phyloP scores from a whole-genome alignment of 2,888 invertebrate species.

The Drosophila subquinaria region DNA sequence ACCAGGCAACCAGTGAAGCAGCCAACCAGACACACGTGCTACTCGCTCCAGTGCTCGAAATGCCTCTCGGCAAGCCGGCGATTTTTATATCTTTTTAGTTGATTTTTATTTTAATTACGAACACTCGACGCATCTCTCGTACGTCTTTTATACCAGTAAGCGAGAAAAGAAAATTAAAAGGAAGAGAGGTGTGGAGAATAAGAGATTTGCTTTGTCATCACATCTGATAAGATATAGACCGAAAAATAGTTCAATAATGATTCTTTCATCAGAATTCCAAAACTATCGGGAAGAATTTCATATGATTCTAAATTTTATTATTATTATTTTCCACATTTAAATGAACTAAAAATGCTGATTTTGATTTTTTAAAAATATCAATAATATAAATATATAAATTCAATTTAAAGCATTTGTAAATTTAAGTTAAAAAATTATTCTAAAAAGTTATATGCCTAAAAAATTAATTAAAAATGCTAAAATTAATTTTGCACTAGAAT shows the following conservation, averaged over 20 bases:
- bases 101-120: slow-evolving; percentile 72
- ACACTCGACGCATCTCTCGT: slow-evolving; percentile 42
- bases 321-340: too few relatives aligned
- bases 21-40: slow-evolving; percentile 30
- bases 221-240: slow-evolving; percentile 2
- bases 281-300: too few relatives aligned
- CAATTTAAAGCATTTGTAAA: too few relatives aligned
- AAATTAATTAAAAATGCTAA: neutral
- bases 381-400: too few relatives aligned
- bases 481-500: neutral
- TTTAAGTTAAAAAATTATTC: too few relatives aligned
- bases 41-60: slow-evolving; percentile 1
- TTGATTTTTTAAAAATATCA: too few relatives aligned
- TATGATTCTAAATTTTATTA: too few relatives aligned
- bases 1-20: slow-evolving; percentile 8
- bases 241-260: too few relatives aligned
- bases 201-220: slow-evolving; percentile 1
- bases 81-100: slow-evolving; percentile 45
- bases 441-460: neutral
- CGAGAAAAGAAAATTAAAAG: neutral
- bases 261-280: too few relatives aligned
- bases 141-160: slow-evolving; percentile 6
- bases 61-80: slow-evolving; percentile 20
- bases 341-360: too few relatives aligned
- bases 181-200: neutral